Evolutionary conservation across 1,140 invertebrate genomes (phyloP).

Genomic region (Maniola jurtina): DNA sequence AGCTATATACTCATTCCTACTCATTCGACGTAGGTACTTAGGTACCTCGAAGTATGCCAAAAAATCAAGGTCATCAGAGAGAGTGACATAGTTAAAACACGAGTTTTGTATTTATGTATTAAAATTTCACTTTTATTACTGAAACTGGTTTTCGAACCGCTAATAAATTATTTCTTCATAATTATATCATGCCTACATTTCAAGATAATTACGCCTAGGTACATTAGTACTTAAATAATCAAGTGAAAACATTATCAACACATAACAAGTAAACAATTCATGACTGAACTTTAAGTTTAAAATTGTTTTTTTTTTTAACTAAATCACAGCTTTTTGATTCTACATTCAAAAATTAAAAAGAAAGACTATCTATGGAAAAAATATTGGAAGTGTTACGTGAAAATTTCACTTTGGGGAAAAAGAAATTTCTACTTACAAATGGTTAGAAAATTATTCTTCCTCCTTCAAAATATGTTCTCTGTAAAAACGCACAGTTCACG

Average conservation of each 20-base stretch:
- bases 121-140: conserved; percentile 36
- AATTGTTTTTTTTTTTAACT: neutral
- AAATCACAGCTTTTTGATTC: neutral
- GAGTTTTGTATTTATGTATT: neutral
- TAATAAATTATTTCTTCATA: neutral
- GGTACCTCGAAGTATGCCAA: conserved; percentile 29
- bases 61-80: conserved; percentile 42
- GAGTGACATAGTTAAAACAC: conserved; percentile 29
- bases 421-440: conserved; percentile 44
- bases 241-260: neutral
- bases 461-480: neutral
- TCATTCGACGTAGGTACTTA: no score
- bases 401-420: conserved; percentile 47
- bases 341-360: neutral
- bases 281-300: neutral
- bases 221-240: neutral
- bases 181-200: neutral
- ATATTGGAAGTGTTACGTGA: conserved; percentile 30
- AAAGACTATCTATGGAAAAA: neutral
- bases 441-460: neutral
- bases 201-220: neutral
- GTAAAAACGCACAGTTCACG: conserved; percentile 14
- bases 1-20: no score
- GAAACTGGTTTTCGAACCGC: neutral
- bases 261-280: neutral